Evolutionary conservation across 2,888 invertebrate genomes (phyloP), one percentile per base, ranked within the genome.

Genomic region (Eulithis testata): DNA sequence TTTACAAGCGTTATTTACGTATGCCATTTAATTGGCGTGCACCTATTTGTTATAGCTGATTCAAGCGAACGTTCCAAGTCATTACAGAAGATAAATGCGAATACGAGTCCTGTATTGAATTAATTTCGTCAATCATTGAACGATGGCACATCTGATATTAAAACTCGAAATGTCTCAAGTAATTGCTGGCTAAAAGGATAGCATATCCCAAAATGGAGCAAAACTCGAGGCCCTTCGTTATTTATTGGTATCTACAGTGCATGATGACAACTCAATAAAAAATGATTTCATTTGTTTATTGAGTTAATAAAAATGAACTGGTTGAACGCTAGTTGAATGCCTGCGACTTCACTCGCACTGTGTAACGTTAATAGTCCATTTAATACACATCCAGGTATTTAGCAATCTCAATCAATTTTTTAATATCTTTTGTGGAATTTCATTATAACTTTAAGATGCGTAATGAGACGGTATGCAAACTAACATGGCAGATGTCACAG

Each of bases 211-310:
- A 90, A 89, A 91, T 84, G 83, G 88, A 88, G 85, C 86, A 91
- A 91, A 91, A 91, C 87, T 83, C 83, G 81, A 84, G 76, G 74
- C 79, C 72, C 76, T 82, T 76, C 77, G 88, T 90, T 89, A 92
- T 91, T 92, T 92, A 92, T 92, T 6, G 40, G 6, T 31, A 31
- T 40, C 40, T 40, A 6, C 31, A 31, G 31, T 81, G 83, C 84
- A 84, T 84, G 92, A 91, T 91, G 92, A 93, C 92, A 91, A 87
- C 90, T 92, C 88, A 92, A 92, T 92, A 93, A 93, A 91, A 93
- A 92, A 91, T 91, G 88, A 91, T 92, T 91, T 89, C 92, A 92
- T 92, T 93, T 93, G 92, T 90, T 93, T 93, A 93, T 92, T 91
- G 91, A 91, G 90, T 80, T 92, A 92, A 92, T 91, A 93, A 91